Evolutionary conservation across 2,113 vertebrate species (phyloP).

Genomic region (Tupaia chinensis): DNA sequence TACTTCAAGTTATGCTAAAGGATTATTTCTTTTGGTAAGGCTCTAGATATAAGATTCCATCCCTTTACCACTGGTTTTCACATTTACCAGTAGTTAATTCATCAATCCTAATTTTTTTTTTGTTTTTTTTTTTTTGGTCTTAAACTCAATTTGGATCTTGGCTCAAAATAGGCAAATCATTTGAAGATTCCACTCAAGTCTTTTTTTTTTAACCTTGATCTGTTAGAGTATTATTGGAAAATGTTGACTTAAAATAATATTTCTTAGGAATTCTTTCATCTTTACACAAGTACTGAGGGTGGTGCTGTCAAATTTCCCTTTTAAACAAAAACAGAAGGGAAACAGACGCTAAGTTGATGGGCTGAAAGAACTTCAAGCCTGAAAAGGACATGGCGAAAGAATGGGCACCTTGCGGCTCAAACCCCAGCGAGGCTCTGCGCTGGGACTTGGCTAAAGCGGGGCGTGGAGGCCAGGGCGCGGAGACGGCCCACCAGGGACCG

Average conservation of each 20-base stretch:
- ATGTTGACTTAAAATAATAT: neutral
- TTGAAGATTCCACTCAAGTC: neutral
- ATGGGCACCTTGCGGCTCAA: neutral
- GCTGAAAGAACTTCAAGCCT: neutral
- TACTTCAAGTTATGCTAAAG: neutral
- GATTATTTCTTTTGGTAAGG: neutral
- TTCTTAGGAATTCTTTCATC: neutral
- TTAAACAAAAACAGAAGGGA: neutral
- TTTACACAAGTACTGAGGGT: neutral
- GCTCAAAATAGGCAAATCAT: neutral
- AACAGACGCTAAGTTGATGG: fast-evolving
- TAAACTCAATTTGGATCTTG: constrained; percentile 14
- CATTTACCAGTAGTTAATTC: neutral
- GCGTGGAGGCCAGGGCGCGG: neutral
- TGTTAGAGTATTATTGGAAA: neutral
- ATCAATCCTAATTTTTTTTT: neutral
- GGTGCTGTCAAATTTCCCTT: neutral
- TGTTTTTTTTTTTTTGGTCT: neutral
- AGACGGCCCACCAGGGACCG: constrained; percentile 44
- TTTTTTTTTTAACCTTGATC: neutral
- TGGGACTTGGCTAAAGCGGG: neutral
- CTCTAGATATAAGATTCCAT: neutral
- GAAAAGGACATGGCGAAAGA: neutral
- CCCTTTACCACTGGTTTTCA: neutral
- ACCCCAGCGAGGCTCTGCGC: neutral